Evolutionary conservation across 2,888 invertebrate species (phyloP).

Genomic region (Drosophila birchii): DNA sequence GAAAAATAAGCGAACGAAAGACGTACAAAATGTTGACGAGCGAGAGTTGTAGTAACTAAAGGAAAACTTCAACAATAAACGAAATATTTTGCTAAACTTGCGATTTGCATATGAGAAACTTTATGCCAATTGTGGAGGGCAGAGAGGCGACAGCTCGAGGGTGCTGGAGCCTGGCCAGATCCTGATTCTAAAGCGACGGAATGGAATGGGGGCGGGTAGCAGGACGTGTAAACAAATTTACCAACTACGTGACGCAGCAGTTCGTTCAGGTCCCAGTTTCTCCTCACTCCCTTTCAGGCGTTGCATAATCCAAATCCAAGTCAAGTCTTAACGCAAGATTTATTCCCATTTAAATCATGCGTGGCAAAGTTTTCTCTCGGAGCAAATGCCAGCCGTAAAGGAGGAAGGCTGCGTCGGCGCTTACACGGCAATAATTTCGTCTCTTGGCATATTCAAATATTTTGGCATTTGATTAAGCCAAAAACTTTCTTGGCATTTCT

Average conservation of each 20-base stretch:
- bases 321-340: slow-evolving; percentile 78
- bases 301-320: slow-evolving; percentile 78
- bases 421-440: slow-evolving; percentile 66
- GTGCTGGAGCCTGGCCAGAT: slow-evolving; percentile 8
- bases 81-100: slow-evolving; percentile 82
- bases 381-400: slow-evolving; percentile 47
- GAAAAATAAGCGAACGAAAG: slow-evolving; percentile 20
- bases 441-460: slow-evolving; percentile 75
- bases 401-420: background rate
- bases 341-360: slow-evolving; percentile 80
- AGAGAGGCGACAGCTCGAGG: slow-evolving; percentile 4
- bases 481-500: slow-evolving; percentile 66
- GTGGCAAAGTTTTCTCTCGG: slow-evolving; percentile 68
- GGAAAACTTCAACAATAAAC: slow-evolving; percentile 81
- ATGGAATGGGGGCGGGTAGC: slow-evolving; percentile 7
- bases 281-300: slow-evolving; percentile 22
- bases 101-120: slow-evolving; percentile 81
- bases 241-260: slow-evolving; percentile 76
- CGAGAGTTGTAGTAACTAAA: slow-evolving; percentile 56
- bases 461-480: slow-evolving; percentile 76
- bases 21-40: slow-evolving; percentile 62
- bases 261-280: slow-evolving; percentile 22
- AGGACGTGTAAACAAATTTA: slow-evolving; percentile 80
- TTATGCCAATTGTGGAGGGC: slow-evolving; percentile 71
- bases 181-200: slow-evolving; percentile 33